Conservation (phyloP, 2,888 invertebrate species). For the Mamestra brassicae region DNA sequence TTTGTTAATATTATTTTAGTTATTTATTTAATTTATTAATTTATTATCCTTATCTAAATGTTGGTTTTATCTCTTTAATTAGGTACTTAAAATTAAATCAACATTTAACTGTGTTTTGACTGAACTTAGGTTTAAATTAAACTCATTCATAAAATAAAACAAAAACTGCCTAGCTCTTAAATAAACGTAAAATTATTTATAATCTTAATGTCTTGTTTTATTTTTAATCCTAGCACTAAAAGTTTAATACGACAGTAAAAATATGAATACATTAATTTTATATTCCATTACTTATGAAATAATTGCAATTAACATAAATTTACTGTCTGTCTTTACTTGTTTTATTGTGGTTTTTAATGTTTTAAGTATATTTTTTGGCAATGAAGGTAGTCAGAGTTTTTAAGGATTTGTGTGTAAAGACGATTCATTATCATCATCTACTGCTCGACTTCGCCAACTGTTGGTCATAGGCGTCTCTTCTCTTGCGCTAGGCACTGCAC, state of each 20-base stretch:
- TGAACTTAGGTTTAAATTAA: not conserved
- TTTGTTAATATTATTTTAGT: too few relatives aligned
- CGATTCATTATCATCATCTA: not conserved
- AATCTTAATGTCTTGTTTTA: conserved; percentile 5
- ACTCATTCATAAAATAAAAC: not conserved
- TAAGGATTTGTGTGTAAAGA: not conserved
- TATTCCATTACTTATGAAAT: conserved; percentile 15
- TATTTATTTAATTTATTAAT: not conserved
- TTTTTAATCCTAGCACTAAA: conserved; percentile 47
- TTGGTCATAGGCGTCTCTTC: not conserved
- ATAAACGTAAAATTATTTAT: not conserved
- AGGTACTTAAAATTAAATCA: not conserved
- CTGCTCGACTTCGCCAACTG: not conserved
- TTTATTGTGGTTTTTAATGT: conserved; percentile 8
- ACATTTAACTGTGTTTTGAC: not conserved
- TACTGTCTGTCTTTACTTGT: not conserved
- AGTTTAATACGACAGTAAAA: conserved; percentile 43
- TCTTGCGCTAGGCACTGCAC: too few relatives aligned
- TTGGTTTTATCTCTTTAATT: not conserved
- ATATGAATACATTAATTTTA: conserved; percentile 51
- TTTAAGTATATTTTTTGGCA: not conserved
- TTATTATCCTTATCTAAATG: not conserved
- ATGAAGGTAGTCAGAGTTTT: not conserved
- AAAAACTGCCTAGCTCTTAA: not conserved
- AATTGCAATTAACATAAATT: conserved; percentile 14